phyloP scores from a whole-genome alignment of 1,140 invertebrate species.

The Anoplolepis gracilipes region DNA sequence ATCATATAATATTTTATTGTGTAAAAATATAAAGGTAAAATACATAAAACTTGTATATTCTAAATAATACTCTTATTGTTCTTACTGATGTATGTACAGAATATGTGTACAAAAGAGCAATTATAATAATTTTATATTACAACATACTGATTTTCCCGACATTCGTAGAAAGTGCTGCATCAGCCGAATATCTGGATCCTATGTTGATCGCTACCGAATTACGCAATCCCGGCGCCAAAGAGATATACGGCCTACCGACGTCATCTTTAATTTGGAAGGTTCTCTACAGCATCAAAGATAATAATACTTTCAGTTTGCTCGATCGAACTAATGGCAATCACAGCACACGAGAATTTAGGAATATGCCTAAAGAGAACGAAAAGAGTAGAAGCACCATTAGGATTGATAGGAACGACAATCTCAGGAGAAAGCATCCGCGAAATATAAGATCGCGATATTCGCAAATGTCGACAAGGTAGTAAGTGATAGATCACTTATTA shows the following conservation, averaged over 20 bases:
- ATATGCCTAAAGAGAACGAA: slow-evolving; percentile 70
- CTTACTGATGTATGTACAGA: too few relatives aligned
- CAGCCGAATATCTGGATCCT: slow-evolving; percentile 85
- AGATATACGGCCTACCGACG: slow-evolving; percentile 87
- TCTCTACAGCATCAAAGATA: slow-evolving; percentile 87
- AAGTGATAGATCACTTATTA: background rate
- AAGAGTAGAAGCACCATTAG: slow-evolving; percentile 71
- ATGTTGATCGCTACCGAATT: slow-evolving; percentile 85
- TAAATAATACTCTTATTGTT: too few relatives aligned
- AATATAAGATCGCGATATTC: slow-evolving; percentile 72
- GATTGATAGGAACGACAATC: slow-evolving; percentile 72
- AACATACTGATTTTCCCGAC: background rate
- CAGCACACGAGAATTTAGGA: slow-evolving; percentile 76
- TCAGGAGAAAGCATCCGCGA: slow-evolving; percentile 75
- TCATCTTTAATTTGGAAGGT: slow-evolving; percentile 88
- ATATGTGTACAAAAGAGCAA: too few relatives aligned
- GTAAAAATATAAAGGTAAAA: background rate
- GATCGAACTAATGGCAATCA: slow-evolving; percentile 74
- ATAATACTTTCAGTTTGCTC: slow-evolving; percentile 81
- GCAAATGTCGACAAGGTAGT: slow-evolving; percentile 58
- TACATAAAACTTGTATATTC: background rate
- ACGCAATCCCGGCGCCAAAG: slow-evolving; percentile 85
- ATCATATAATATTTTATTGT: slow-evolving; percentile 19
- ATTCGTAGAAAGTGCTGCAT: slow-evolving; percentile 79
- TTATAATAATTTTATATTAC: slow-evolving; percentile 18